Evolutionary conservation across 2,888 invertebrate species (phyloP).

Genomic region (Alentia gelatinosa): DNA sequence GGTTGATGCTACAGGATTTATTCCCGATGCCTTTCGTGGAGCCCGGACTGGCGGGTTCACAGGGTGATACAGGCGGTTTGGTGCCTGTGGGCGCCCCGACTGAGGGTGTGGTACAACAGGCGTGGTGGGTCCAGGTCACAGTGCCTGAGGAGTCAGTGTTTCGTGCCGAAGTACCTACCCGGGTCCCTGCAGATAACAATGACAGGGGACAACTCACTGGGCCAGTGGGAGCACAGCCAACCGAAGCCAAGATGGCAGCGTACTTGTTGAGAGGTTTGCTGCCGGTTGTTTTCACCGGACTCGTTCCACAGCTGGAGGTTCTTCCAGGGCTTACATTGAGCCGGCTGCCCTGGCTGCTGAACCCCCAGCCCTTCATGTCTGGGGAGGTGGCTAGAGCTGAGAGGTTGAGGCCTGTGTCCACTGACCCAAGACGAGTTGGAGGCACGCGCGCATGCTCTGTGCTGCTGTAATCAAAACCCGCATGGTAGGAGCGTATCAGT

Average conservation of each 20-base stretch:
- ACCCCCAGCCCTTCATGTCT: constrained; percentile 38
- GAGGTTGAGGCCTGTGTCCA: constrained; percentile 15
- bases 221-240: constrained; percentile 13
- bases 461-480: not conserved
- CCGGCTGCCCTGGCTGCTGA: not conserved
- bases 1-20: constrained; percentile 37
- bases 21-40: constrained; percentile 16
- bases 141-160: not conserved
- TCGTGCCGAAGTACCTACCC: not conserved
- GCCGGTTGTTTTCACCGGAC: not conserved
- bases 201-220: not conserved
- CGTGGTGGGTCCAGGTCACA: not conserved
- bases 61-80: not conserved
- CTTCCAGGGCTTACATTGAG: not conserved
- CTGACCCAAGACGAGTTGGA: not conserved
- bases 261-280: constrained; percentile 20
- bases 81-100: not conserved
- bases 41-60: constrained; percentile 23
- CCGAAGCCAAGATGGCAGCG: constrained; percentile 31
- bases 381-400: not conserved
- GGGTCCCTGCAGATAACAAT: not conserved
- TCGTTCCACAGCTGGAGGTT: not conserved
- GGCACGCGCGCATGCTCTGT: not conserved
- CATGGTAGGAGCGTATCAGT: constrained; percentile 7
- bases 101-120: not conserved